Evolutionary conservation across 2,888 invertebrate genomes (phyloP).

Genomic region (Drosophila paracracens): DNA sequence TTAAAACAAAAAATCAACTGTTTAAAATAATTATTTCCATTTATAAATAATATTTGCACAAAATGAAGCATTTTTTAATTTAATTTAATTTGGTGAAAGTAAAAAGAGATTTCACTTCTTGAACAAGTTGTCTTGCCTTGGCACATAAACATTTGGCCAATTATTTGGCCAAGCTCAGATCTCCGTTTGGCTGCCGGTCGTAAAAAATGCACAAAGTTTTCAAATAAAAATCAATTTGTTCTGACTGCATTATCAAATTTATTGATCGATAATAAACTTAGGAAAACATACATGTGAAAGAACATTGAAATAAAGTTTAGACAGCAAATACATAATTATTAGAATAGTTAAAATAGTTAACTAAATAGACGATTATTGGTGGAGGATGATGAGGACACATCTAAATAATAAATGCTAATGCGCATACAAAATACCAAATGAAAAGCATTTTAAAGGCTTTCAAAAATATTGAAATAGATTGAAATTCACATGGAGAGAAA

Average conservation of each 20-base stretch:
- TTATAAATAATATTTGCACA: constrained; percentile 1
- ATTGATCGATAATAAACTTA: constrained; percentile 53
- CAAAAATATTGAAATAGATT: constrained; percentile 5
- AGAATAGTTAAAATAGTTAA: constrained; percentile 13
- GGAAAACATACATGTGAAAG: constrained; percentile 43
- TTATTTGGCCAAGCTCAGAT: background rate
- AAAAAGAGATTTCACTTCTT: background rate
- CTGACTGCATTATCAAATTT: constrained; percentile 47
- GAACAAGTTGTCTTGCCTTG: background rate
- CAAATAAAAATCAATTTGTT: constrained; percentile 12
- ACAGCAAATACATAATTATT: constrained; percentile 32
- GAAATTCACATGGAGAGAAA: constrained; percentile 26
- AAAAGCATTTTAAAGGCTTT: constrained; percentile 13
- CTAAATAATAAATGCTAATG: constrained; percentile 44
- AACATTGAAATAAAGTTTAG: constrained; percentile 38
- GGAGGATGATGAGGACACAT: constrained; percentile 27
- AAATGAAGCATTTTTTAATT: background rate
- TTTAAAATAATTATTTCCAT: background rate
- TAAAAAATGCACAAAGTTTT: background rate
- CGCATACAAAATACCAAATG: constrained; percentile 30
- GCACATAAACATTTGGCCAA: background rate
- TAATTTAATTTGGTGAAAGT: background rate
- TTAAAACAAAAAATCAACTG: background rate
- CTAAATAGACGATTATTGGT: constrained; percentile 39
- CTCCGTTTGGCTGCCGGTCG: background rate